Evolutionary conservation across 2,113 vertebrate genomes (phyloP).

Genomic region (Benitochromis conjunctus): DNA sequence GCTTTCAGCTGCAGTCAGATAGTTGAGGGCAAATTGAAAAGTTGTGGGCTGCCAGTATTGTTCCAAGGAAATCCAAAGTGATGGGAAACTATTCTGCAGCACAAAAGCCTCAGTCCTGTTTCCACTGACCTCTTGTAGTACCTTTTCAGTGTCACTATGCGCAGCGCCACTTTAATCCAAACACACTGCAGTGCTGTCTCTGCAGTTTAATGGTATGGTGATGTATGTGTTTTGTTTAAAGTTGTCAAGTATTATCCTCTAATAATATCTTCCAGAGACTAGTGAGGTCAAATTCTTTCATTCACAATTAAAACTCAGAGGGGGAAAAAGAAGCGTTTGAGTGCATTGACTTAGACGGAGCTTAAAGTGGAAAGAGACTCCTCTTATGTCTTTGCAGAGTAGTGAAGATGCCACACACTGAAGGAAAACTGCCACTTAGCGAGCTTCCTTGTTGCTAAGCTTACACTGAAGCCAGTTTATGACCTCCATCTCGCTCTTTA

Average conservation of each 20-base stretch:
- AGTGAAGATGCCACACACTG: conserved; percentile 36
- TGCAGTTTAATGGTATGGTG: neutral
- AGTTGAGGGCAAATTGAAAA: conserved; percentile 24
- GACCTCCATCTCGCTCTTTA: conserved; percentile 23
- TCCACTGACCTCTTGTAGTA: neutral
- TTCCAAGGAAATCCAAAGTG: conserved; percentile 24
- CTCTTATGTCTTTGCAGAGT: conserved; percentile 11
- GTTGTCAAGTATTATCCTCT: conserved; percentile 6
- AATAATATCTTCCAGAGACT: neutral
- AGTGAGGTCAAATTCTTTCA: conserved; percentile 25
- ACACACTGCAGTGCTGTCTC: neutral
- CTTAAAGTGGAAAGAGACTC: conserved; percentile 8
- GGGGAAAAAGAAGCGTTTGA: neutral
- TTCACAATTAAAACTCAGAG: conserved; percentile 1
- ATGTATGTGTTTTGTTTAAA: neutral
- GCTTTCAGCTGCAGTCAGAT: neutral
- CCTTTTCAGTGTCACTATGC: neutral
- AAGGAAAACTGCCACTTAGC: conserved; percentile 27
- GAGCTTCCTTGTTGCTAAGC: neutral
- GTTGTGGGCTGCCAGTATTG: conserved; percentile 17
- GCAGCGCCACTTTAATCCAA: neutral
- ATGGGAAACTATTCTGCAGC: conserved; percentile 7
- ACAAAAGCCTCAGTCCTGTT: neutral
- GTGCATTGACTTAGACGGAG: conserved; percentile 12
- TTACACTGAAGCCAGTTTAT: neutral